A percentile compares a stretch with the other conserved stretches of the same genome.
Evolutionary conservation across 2,797 vertebrate genomes (phyloP).

Genomic region (Rachycentron canadum): DNA sequence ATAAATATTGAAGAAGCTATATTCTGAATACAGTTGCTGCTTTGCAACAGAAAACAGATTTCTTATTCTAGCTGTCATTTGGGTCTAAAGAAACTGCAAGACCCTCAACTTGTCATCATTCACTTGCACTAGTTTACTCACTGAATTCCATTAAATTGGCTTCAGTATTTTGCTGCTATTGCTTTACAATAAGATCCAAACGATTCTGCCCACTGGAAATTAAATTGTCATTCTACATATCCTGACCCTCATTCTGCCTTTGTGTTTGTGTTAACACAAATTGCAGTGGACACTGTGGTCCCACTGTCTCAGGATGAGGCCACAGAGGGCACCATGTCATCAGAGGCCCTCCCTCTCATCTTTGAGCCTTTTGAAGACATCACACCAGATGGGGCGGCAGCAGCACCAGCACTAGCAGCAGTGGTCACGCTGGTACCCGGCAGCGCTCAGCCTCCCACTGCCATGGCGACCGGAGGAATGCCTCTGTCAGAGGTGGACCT

Average conservation of each 20-base stretch:
- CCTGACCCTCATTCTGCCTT: conserved; percentile 25
- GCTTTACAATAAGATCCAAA: conserved; percentile 13
- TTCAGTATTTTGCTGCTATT: conserved; percentile 5
- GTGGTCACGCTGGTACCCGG: conserved; percentile 48
- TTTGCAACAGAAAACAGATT: conserved; percentile 28
- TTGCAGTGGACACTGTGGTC: conserved; percentile 66
- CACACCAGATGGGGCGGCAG: conserved; percentile 53
- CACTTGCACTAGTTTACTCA: conserved; percentile 3
- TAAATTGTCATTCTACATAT: neutral
- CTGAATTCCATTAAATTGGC: neutral
- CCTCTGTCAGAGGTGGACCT: conserved; percentile 67
- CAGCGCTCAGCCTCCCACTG: conserved; percentile 55
- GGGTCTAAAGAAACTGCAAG: conserved; percentile 11
- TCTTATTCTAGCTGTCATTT: conserved; percentile 20
- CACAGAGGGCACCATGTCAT: conserved; percentile 84
- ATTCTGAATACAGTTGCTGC: conserved; percentile 16
- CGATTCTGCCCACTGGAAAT: conserved; percentile 11
- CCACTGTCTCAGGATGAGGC: conserved; percentile 77
- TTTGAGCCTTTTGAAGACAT: conserved; percentile 84
- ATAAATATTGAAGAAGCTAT: conserved; percentile 42
- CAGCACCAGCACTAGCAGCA: conserved; percentile 1
- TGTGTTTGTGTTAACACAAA: conserved; percentile 38
- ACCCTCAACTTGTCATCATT: conserved; percentile 2
- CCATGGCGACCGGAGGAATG: conserved; percentile 64
- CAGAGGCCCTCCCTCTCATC: conserved; percentile 84